Percentiles rank a stretch among this genome's conserved stretches.
phyloP scores from a whole-genome alignment of 2,113 vertebrate species.

The Thomomys bottae region DNA sequence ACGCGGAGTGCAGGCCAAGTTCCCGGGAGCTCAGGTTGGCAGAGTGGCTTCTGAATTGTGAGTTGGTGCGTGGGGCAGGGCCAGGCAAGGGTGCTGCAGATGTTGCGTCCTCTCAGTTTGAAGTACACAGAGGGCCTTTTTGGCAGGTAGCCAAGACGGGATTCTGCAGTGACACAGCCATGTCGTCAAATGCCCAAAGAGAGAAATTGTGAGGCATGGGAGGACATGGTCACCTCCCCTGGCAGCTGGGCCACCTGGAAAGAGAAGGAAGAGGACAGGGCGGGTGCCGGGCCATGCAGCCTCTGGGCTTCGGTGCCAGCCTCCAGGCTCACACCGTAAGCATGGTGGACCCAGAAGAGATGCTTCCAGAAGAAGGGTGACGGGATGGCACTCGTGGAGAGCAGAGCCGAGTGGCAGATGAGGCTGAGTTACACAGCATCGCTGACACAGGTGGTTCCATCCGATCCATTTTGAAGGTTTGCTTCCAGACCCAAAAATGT shows the following conservation, averaged over 20 bases:
- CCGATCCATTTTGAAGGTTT: neutral
- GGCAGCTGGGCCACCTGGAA: neutral
- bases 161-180: neutral
- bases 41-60: neutral
- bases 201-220: neutral
- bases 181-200: neutral
- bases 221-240: neutral
- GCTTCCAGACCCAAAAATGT: neutral
- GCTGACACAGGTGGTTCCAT: neutral
- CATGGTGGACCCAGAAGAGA: neutral
- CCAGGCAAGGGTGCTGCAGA: neutral
- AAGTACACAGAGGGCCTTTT: neutral
- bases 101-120: neutral
- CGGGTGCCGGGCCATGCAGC: neutral
- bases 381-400: neutral
- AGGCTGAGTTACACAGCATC: neutral
- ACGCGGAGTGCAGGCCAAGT: neutral
- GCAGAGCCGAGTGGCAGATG: too few species aligned
- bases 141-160: neutral
- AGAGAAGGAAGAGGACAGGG: fast-evolving
- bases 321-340: fast-evolving
- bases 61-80: neutral
- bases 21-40: neutral
- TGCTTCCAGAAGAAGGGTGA: neutral
- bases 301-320: neutral